A percentile compares a stretch with the other conserved stretches of the same genome.
These are phyloP conservation scores for Eupithecia abbreviata DNA, from an alignment of 2,888 invertebrate genomes.

Conservation along the genomic window DNA sequence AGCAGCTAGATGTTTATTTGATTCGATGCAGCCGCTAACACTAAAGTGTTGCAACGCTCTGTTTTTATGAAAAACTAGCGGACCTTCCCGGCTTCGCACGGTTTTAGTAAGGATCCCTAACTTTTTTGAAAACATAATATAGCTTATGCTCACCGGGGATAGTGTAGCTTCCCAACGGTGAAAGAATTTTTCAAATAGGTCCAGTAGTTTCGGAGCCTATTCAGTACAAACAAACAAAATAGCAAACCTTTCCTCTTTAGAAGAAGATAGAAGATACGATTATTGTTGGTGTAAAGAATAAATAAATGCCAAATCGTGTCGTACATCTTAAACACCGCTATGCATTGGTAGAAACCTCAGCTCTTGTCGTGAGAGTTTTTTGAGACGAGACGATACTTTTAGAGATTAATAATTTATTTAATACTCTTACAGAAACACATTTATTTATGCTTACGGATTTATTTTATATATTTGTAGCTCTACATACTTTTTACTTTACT, in stretches of 20 bases:
- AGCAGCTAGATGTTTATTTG: constrained; percentile 35
- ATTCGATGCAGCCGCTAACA: constrained; percentile 29
- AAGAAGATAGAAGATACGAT: neutral
- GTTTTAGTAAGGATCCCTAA: too few relatives aligned
- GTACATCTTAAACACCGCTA: neutral
- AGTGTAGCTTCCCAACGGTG: too few relatives aligned
- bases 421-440: neutral
- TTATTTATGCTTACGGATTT: too few relatives aligned
- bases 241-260: too few relatives aligned
- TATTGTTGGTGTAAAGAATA: neutral
- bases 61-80: neutral
- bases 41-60: neutral
- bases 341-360: neutral
- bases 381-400: neutral
- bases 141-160: too few relatives aligned
- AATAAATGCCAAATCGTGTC: neutral
- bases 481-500: too few relatives aligned
- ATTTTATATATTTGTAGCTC: too few relatives aligned
- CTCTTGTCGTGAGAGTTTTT: neutral
- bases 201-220: too few relatives aligned
- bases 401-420: neutral
- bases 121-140: too few relatives aligned
- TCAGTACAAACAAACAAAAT: too few relatives aligned
- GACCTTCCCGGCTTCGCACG: too few relatives aligned
- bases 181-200: too few relatives aligned